Evolutionary conservation across 2,797 vertebrate genomes (phyloP).

Genomic region (Betta splendens): DNA sequence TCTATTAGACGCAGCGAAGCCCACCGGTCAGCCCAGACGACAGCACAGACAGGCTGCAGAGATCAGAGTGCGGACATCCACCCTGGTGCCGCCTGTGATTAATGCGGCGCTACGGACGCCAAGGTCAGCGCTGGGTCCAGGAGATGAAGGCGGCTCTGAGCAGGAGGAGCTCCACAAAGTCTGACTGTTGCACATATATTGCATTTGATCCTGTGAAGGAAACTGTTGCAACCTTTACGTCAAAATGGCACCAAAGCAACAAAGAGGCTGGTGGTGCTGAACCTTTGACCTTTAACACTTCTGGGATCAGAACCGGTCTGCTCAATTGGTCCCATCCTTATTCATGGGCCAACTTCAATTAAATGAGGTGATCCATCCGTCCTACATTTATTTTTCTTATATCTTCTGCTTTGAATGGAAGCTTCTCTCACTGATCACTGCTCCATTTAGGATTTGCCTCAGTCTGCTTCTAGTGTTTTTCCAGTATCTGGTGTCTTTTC

Average conservation of each 20-base stretch:
- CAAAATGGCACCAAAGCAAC: too few species aligned
- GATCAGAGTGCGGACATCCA: constrained; percentile 48
- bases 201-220: constrained; percentile 1
- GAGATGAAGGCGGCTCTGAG: constrained; percentile 16
- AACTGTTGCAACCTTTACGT: not conserved
- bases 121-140: constrained; percentile 39
- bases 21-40: constrained; percentile 30
- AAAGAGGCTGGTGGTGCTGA: too few species aligned
- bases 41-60: constrained; percentile 9
- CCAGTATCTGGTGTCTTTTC: constrained; percentile 28
- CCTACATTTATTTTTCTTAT: too few species aligned
- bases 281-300: too few species aligned
- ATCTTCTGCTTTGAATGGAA: too few species aligned
- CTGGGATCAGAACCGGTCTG: too few species aligned
- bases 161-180: constrained; percentile 33
- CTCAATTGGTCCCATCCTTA: too few species aligned
- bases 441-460: constrained; percentile 6
- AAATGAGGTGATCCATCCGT: too few species aligned
- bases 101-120: constrained; percentile 33
- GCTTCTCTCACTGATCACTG: too few species aligned
- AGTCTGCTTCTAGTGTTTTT: constrained; percentile 6
- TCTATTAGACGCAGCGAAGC: constrained; percentile 54
- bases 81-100: constrained; percentile 32
- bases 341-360: too few species aligned
- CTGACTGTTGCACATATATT: constrained; percentile 1